Base-by-base conservation (phyloP, 1,140 invertebrate species). In the Lepidurus arcticus region DNA sequence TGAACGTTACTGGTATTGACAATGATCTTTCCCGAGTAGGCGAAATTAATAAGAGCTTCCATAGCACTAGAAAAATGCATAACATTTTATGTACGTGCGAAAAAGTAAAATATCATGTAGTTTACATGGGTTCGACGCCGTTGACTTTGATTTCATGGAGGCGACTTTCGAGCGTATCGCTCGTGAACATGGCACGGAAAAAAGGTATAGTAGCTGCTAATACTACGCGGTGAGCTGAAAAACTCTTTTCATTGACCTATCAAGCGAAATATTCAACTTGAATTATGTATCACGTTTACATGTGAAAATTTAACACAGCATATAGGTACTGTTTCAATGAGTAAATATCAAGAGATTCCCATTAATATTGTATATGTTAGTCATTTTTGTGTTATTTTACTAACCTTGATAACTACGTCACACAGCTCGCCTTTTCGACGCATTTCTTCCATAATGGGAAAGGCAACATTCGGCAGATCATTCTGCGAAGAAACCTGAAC, bases 171-270 rank as follows among this genome's bases (percentile, higher is more conserved):
- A 91, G 88, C 93, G 96, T 94, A 83, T 95, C 92, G 85, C 92
- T 90, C 13, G 92, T 92, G 85, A 97, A 96, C 94, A 97, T 96
- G 16, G 92, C 93, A 86, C 94, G 89, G 85, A 96, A 97, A 84
- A 96, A 97, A 11, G 94, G 94, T 83, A 96, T 94, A 24, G 92
- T 93, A 6, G 93, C 91, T 24, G 94, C 92, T 47, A 97, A 85
- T 26, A 97, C 92, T 80, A 96, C 90, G 80, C 93, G 88, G 85
- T 97, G 94, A 16, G 92, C 94, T 81, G 89, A 90, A 83, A 96
- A 95, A 78, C 88, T 88, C 82, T 90, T 89, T 82, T 93, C 26
- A 2, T 1, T 26, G 73, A 93, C 92, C 92, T 95, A 81, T 10
- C 44, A 5, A 79, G 79, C 79, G 44, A 13, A 73, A 21, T 77